These are phyloP conservation scores for Alligator sinensis DNA, from an alignment of 2,113 vertebrate species.

Conservation along the genomic window DNA sequence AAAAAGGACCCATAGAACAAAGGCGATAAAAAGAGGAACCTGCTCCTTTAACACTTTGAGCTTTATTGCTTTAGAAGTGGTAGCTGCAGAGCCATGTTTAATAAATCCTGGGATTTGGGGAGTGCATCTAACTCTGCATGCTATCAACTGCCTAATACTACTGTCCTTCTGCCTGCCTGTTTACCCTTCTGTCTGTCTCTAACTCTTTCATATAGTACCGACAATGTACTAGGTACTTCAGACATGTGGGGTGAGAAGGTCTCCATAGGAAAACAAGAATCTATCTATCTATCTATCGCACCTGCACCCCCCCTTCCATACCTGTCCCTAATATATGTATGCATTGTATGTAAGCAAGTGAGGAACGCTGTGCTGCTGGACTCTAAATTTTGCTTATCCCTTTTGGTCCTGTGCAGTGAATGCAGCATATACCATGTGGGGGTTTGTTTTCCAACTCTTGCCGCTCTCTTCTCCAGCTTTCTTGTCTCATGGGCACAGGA, in stretches of 20 bases:
- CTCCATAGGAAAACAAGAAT: neutral
- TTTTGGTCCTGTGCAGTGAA: neutral
- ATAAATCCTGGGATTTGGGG: slow-evolving; percentile 18
- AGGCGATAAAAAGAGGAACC: neutral
- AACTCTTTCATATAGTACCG: neutral
- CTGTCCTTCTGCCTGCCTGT: neutral
- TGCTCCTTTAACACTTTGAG: slow-evolving; percentile 11
- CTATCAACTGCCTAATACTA: neutral
- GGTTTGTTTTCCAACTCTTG: fast-evolving
- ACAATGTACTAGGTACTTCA: neutral
- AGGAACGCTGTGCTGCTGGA: neutral
- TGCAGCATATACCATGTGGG: neutral
- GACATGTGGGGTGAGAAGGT: neutral
- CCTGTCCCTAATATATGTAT: neutral
- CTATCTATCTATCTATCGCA: neutral
- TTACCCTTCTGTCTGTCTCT: neutral
- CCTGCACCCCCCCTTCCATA: neutral
- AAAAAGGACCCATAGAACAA: neutral
- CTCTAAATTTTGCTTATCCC: neutral
- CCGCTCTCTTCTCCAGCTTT: neutral
- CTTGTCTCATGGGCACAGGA: neutral
- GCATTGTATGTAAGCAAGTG: neutral
- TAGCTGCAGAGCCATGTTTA: neutral
- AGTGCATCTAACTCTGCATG: neutral
- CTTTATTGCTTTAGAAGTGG: slow-evolving; percentile 6